Percentiles rank a stretch among this genome's conserved stretches.
These are phyloP conservation scores for Etheostoma perlongum DNA, from an alignment of 2,797 vertebrate genomes.

Conservation along the genomic window DNA sequence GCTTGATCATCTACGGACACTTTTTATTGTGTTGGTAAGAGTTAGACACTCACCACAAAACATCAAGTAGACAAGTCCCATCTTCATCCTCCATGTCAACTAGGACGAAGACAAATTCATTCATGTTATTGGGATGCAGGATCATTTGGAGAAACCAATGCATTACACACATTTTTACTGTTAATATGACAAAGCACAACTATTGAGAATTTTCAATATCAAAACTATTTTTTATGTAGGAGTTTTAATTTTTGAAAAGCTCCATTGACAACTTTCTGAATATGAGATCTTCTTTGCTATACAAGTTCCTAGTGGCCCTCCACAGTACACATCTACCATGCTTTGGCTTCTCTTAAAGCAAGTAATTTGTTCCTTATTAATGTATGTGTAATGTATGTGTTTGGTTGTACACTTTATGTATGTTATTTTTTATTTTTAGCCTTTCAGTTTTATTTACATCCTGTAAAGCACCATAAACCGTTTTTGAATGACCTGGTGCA, in stretches of 20 bases:
- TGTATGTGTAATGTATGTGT: too few relatives aligned
- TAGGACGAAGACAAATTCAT: conserved; percentile 49
- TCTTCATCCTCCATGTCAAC: conserved; percentile 92
- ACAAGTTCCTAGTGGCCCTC: background rate
- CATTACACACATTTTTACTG: background rate
- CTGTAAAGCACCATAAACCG: background rate
- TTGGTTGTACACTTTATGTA: too few relatives aligned
- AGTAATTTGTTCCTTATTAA: background rate
- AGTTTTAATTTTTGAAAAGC: background rate
- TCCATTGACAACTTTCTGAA: background rate
- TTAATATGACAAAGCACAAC: background rate
- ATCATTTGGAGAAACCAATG: background rate
- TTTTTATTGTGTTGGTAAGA: background rate
- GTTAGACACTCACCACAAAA: conserved; percentile 85
- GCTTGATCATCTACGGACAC: background rate
- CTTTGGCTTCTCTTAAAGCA: background rate
- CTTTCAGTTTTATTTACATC: background rate
- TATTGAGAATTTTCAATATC: background rate
- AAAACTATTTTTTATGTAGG: background rate
- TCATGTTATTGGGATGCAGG: background rate
- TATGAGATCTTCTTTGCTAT: background rate
- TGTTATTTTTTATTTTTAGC: background rate
- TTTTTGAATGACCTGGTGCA: background rate
- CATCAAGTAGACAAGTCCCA: conserved; percentile 90
- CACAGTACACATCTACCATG: background rate